These are phyloP conservation scores for Prietella phreatophila DNA, from an alignment of 2,113 vertebrate genomes.

Conservation along the genomic window DNA sequence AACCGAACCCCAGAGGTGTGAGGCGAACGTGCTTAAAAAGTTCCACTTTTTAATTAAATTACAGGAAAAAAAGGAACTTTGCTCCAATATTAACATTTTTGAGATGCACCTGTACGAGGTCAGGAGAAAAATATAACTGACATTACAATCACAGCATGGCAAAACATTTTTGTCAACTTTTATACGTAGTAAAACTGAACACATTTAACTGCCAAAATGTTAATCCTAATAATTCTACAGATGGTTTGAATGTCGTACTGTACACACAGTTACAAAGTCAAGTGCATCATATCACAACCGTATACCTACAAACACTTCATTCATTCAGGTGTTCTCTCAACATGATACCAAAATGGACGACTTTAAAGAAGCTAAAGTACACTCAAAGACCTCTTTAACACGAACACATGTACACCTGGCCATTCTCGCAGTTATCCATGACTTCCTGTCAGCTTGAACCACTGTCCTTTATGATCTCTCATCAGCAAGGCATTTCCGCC, in stretches of 20 bases:
- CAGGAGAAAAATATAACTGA: background rate
- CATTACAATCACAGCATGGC: background rate
- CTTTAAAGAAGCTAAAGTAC: background rate
- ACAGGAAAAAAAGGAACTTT: no score
- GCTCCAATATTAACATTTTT: no score
- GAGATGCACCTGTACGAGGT: background rate
- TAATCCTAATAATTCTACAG: background rate
- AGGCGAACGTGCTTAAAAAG: no score
- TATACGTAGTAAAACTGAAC: background rate
- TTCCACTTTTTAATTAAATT: no score
- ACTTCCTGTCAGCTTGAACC: conserved; percentile 1
- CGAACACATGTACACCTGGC: background rate
- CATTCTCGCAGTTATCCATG: background rate
- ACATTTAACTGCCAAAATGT: background rate
- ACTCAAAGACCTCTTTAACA: background rate
- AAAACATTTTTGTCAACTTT: background rate
- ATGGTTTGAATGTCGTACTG: background rate
- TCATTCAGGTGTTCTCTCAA: background rate
- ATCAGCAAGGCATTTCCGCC: background rate
- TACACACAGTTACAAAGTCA: background rate
- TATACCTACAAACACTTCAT: background rate
- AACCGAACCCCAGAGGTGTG: no score
- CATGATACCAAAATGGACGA: background rate
- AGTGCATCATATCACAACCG: background rate
- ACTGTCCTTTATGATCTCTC: background rate